These are phyloP conservation scores for Ips typographus DNA, from an alignment of 1,140 invertebrate genomes.

Conservation along the genomic window DNA sequence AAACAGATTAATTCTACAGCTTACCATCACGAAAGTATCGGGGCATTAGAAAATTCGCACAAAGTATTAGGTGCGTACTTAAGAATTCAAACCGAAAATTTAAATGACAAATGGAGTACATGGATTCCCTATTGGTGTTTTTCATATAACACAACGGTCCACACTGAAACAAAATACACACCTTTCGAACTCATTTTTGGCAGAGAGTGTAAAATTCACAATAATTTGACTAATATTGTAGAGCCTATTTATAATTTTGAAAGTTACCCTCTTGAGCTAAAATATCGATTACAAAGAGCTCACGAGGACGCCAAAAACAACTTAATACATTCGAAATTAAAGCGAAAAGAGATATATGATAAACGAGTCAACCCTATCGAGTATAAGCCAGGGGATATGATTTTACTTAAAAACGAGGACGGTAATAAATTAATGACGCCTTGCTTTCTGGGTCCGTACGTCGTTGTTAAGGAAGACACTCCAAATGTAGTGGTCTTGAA, in stretches of 20 bases:
- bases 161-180: constrained; percentile 41
- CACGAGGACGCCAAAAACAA: constrained; percentile 10
- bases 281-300: constrained; percentile 17
- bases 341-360: constrained; percentile 15
- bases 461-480: too few relatives aligned
- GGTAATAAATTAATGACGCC: too few relatives aligned
- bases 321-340: constrained; percentile 12
- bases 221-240: constrained; percentile 29
- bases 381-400: too few relatives aligned
- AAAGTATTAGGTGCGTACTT: constrained; percentile 51
- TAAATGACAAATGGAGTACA: constrained; percentile 43
- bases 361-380: constrained; percentile 5
- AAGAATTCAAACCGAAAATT: constrained; percentile 44
- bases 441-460: too few relatives aligned
- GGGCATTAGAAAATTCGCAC: constrained; percentile 49
- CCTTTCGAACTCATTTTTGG: constrained; percentile 45
- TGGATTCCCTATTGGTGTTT: constrained; percentile 50
- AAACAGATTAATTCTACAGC: constrained; percentile 39
- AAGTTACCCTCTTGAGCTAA: constrained; percentile 4
- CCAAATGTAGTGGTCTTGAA: too few relatives aligned
- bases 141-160: constrained; percentile 48
- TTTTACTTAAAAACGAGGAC: too few relatives aligned
- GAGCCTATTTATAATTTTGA: constrained; percentile 28
- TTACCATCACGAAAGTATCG: constrained; percentile 47
- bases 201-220: constrained; percentile 26